Percentiles rank a stretch among this genome's conserved stretches.
These are phyloP conservation scores for Atherinosoma microstoma DNA, from an alignment of 2,797 vertebrate genomes.

Conservation along the genomic window DNA sequence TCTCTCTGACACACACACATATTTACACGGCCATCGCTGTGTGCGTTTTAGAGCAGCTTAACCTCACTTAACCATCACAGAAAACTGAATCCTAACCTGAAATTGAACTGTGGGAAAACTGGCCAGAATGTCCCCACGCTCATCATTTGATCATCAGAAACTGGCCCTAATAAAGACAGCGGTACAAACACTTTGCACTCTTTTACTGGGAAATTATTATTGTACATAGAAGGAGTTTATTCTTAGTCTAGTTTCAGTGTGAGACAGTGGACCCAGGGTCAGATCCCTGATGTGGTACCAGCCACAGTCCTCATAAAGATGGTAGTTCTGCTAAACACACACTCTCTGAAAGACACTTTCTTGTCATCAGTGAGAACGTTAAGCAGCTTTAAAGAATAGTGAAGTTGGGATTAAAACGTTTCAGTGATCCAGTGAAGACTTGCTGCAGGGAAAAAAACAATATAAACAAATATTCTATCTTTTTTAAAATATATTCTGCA, in stretches of 20 bases:
- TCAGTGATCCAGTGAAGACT: constrained; percentile 7
- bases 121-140: too few relatives aligned
- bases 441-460: too few relatives aligned
- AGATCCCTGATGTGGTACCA: neutral
- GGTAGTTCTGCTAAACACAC: neutral
- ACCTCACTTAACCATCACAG: neutral
- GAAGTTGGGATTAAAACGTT: constrained; percentile 16
- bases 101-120: neutral
- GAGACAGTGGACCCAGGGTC: neutral
- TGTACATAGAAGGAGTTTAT: neutral
- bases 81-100: neutral
- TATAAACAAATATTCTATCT: too few relatives aligned
- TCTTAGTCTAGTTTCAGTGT: neutral
- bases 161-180: constrained; percentile 21
- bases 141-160: neutral
- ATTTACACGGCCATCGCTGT: neutral
- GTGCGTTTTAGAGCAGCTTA: neutral
- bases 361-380: constrained; percentile 19
- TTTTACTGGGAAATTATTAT: neutral
- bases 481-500: too few relatives aligned
- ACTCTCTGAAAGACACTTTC: neutral
- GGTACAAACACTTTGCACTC: constrained; percentile 4
- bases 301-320: constrained; percentile 1
- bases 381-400: constrained; percentile 45
- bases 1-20: neutral